These are phyloP conservation scores for Buathra laborator DNA, from an alignment of 2,888 invertebrate genomes.

Conservation along the genomic window DNA sequence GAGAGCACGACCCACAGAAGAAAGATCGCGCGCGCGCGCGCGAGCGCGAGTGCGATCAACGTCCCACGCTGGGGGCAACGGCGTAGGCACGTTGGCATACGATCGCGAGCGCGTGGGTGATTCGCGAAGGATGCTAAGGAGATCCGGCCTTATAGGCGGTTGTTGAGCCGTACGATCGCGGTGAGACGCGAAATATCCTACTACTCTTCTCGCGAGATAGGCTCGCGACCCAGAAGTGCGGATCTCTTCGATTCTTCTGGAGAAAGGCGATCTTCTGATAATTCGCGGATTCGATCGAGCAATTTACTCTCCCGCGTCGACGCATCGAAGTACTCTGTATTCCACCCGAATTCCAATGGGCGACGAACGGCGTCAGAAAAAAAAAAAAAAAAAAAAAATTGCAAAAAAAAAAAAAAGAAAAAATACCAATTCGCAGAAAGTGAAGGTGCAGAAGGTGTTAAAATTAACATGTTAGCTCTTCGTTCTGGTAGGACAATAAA, in stretches of 20 bases:
- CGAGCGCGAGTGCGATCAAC: constrained; percentile 41
- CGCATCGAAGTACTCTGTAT: not conserved
- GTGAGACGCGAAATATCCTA: not conserved
- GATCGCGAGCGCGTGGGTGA: constrained; percentile 77
- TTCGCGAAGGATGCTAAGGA: constrained; percentile 76
- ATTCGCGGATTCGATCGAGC: constrained; percentile 10
- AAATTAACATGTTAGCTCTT: constrained; percentile 58
- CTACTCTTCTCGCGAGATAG: not conserved
- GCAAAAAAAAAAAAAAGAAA: constrained; percentile 3
- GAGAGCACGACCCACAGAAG: constrained; percentile 43
- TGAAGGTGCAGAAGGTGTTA: constrained; percentile 61
- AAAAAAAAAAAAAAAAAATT: constrained; percentile 10
- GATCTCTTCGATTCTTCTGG: constrained; percentile 29
- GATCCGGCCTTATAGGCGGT: constrained; percentile 76
- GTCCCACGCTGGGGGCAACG: constrained; percentile 65
- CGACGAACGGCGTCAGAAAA: not conserved
- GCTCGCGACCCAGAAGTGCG: constrained; percentile 24
- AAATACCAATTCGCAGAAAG: constrained; percentile 50
- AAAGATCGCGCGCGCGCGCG: constrained; percentile 44
- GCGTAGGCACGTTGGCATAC: constrained; percentile 42
- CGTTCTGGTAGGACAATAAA: constrained; percentile 29
- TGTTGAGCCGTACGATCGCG: not conserved
- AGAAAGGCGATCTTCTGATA: constrained; percentile 53
- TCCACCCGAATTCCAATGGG: not conserved
- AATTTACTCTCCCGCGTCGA: constrained; percentile 15